phyloP scores from a whole-genome alignment of 2,113 vertebrate species.

The Butorides virescens region DNA sequence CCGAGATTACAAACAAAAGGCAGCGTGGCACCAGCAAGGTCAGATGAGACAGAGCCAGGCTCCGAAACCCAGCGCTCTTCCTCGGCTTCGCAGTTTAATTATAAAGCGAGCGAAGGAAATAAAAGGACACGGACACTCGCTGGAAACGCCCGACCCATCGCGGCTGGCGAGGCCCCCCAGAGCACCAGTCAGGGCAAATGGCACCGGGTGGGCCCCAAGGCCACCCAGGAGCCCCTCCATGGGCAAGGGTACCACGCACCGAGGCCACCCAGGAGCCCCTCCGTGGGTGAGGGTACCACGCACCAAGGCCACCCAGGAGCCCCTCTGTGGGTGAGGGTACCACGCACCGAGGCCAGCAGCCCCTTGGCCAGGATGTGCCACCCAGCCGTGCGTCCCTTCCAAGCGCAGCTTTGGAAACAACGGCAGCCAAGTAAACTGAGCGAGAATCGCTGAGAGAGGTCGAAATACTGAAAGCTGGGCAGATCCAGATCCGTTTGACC shows the following conservation, averaged over 20 bases:
- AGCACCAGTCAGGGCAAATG: neutral
- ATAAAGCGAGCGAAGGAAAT: rapidly evolving
- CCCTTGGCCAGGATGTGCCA: rapidly evolving
- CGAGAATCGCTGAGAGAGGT: neutral
- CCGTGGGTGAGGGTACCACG: no score
- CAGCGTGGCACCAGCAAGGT: constrained; percentile 79
- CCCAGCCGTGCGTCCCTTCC: rapidly evolving
- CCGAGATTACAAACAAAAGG: constrained; percentile 68
- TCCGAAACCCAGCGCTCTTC: neutral
- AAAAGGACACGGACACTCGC: rapidly evolving
- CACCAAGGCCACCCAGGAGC: neutral
- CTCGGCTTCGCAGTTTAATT: neutral
- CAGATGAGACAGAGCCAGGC: constrained; percentile 67
- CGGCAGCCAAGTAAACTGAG: neutral
- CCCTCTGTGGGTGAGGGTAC: no score
- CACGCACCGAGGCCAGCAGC: neutral
- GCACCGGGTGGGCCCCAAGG: neutral
- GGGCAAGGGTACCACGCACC: no score
- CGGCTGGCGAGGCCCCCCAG: rapidly evolving
- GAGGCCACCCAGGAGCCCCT: no score
- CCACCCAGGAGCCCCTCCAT: neutral
- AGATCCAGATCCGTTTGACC: rapidly evolving
- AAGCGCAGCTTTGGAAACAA: neutral
- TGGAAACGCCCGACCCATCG: rapidly evolving
- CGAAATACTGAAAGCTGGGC: rapidly evolving